Evolutionary conservation across 37 sponge, comb jelly and placozoan genomes (phyloP).

Genomic region (Beroe forskalii): DNA sequence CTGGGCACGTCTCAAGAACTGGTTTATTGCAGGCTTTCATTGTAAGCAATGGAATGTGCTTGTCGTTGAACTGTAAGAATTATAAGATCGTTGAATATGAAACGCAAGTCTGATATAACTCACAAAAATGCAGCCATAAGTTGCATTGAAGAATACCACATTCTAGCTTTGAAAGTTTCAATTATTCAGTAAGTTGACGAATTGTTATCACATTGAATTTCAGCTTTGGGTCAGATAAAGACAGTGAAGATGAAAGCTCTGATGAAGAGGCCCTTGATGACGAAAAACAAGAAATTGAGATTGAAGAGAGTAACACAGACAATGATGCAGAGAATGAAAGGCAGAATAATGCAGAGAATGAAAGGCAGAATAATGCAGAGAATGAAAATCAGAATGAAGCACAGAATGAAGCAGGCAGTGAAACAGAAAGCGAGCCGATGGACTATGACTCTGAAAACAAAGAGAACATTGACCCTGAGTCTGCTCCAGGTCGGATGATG

Average conservation of each 20-base stretch:
- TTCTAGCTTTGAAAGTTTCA: too few species aligned
- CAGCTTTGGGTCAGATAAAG: too few species aligned
- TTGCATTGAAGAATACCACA: too few species aligned
- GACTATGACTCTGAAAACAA: constrained; percentile 53
- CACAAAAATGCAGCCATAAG: too few species aligned
- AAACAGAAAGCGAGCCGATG: not conserved
- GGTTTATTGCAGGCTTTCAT: too few species aligned
- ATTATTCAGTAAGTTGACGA: too few species aligned
- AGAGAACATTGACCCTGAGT: constrained; percentile 48
- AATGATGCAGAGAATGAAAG: not conserved
- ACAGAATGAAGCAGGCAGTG: not conserved
- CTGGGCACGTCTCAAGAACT: too few species aligned
- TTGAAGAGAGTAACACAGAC: not conserved
- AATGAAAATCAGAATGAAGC: not conserved
- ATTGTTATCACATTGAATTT: too few species aligned
- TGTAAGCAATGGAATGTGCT: too few species aligned
- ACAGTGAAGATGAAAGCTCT: not conserved
- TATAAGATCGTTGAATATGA: too few species aligned
- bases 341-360: not conserved
- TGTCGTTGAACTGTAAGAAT: too few species aligned
- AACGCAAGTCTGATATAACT: too few species aligned
- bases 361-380: not conserved
- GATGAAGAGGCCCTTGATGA: not conserved
- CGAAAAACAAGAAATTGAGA: not conserved
- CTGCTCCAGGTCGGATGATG: not conserved